Conservation (phyloP, 2,888 invertebrate genomes). For the Dysmachus trigonus region DNA sequence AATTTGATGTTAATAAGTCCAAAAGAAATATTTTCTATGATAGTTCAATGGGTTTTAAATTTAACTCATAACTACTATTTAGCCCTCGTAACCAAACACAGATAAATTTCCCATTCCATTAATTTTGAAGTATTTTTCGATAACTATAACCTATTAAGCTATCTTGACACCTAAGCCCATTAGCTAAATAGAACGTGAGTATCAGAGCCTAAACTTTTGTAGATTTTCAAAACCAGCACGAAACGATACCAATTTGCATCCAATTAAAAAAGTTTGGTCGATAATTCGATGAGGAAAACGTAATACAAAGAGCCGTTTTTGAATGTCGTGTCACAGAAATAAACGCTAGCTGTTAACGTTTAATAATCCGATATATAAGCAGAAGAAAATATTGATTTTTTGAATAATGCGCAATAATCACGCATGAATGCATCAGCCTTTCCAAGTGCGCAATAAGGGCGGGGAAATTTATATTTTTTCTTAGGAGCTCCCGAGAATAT, state of each 20-base stretch:
- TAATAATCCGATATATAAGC: not conserved
- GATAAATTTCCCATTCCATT: not conserved
- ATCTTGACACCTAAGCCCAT: not conserved
- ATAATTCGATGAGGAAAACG: not conserved
- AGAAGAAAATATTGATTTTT: not conserved
- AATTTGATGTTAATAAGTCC: too few relatives aligned
- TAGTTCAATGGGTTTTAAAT: too few relatives aligned
- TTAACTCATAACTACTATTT: not conserved
- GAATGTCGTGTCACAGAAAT: not conserved
- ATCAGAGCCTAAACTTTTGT: not conserved
- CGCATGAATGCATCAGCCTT: not conserved
- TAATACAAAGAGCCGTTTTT: not conserved
- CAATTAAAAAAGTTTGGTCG: constrained; percentile 9
- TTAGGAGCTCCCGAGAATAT: not conserved
- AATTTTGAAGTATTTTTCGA: not conserved
- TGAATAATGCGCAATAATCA: not conserved
- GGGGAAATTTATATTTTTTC: not conserved
- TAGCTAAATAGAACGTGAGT: not conserved
- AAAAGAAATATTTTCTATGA: too few relatives aligned
- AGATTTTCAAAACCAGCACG: not conserved
- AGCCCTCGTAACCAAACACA: not conserved
- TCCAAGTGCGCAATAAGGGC: not conserved
- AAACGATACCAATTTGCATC: not conserved
- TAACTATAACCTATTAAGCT: not conserved
- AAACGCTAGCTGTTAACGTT: not conserved